Base-by-base conservation (phyloP, 2,888 invertebrate species). In the Ditula angustiorana region DNA sequence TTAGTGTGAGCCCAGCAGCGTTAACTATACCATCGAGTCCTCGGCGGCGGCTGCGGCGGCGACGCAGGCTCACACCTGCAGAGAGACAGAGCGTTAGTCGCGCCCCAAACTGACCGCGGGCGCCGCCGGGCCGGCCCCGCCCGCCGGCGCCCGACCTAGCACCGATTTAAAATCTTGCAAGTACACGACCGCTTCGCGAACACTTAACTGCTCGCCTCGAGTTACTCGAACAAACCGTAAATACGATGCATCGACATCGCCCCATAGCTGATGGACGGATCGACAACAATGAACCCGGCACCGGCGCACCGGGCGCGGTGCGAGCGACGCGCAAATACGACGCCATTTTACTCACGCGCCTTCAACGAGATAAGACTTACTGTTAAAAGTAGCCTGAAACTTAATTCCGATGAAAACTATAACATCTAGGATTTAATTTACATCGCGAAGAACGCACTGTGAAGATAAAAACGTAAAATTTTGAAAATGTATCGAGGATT, bases 61-160 rank as follows among this genome's bases (percentile, higher is more conserved):
- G 89, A 84, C 90, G 90, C 92, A 87, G 91, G 92, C 92, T 92
- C 92, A 91, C 92, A 92, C 85, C 93, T 93, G 93, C 92, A 93
- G 93, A 93, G 89, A 93, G 92, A 92, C 88, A 92, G 89, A 90
- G 87, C 87, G 92, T 93, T 93, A 93, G 92, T 92, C 83, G 86
- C 86, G 86, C 87, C 83, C 88, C 86, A 88, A 88, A 88, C 90
- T 89, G 88, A 89, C 87, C 80, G 68, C 71, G 61, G 55, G 61
- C 52, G 67, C 70, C 64, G 52, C 50, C 67, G 73, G 77, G 70
- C 71, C 62, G 52, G 62, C 52, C 68, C 69, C 64, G 53, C 52
- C 67, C 67, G 64, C 41, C 65, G 66, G 64, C 71, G 70, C 70
- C 72, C 69, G 58, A 69, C 81, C 86, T 79, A 82, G 76, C 83